Evolutionary conservation across 1,140 invertebrate species (phyloP).

Genomic region (Zaprionus africanus): DNA sequence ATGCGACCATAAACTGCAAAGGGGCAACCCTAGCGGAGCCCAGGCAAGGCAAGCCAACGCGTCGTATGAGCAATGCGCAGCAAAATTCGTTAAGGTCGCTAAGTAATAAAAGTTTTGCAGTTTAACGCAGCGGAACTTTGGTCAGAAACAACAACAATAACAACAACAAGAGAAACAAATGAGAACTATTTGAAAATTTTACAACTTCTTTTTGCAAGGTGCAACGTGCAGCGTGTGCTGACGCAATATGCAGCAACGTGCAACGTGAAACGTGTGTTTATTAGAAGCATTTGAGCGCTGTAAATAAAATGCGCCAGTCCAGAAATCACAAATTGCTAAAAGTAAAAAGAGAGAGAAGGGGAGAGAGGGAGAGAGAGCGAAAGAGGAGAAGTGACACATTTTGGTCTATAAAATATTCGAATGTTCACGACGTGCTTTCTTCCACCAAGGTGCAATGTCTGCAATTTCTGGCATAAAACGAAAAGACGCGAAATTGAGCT

Average conservation of each 20-base stretch:
- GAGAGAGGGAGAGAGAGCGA: background rate
- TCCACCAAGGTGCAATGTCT: slow-evolving; percentile 26
- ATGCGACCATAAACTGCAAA: slow-evolving; percentile 47
- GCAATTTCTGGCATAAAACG: slow-evolving; percentile 3
- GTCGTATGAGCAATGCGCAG: slow-evolving; percentile 66
- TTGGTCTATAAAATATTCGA: slow-evolving; percentile 74
- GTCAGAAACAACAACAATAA: slow-evolving; percentile 43
- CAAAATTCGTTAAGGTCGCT: slow-evolving; percentile 60
- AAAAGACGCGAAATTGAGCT: background rate
- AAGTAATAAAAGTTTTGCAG: slow-evolving; percentile 69
- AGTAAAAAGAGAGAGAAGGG: background rate
- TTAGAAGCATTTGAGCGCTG: slow-evolving; percentile 77
- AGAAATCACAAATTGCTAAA: slow-evolving; percentile 11
- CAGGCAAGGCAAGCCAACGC: slow-evolving; percentile 45
- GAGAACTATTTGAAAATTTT: slow-evolving; percentile 58
- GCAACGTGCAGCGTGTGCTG: slow-evolving; percentile 33
- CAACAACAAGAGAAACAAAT: slow-evolving; percentile 21
- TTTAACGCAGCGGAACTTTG: slow-evolving; percentile 74
- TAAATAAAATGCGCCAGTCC: slow-evolving; percentile 65
- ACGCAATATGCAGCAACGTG: slow-evolving; percentile 58
- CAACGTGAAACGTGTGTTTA: slow-evolving; percentile 72
- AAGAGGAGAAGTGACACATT: slow-evolving; percentile 56
- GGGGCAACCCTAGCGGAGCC: too few relatives aligned
- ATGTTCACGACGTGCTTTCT: slow-evolving; percentile 61
- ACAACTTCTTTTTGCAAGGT: slow-evolving; percentile 56